Conservation (phyloP, 2,888 invertebrate genomes). For the Nomada lathburiana region DNA sequence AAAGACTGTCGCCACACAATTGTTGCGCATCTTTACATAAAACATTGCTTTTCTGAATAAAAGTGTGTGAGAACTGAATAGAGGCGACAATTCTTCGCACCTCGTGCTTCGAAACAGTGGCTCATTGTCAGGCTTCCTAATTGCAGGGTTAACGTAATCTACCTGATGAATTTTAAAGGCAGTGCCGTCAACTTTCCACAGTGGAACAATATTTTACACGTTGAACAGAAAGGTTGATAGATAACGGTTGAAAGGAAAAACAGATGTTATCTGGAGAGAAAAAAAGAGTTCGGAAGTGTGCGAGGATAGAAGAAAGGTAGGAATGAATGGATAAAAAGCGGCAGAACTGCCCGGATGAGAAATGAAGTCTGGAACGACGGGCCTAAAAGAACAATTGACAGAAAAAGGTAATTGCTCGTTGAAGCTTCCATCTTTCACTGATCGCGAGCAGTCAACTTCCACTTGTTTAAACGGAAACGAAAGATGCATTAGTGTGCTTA, state of each 20-base stretch:
- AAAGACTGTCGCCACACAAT: too few relatives aligned
- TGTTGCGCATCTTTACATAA: too few relatives aligned
- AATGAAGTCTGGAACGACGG: constrained; percentile 45
- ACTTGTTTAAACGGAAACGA: constrained; percentile 33
- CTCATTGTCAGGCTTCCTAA: too few relatives aligned
- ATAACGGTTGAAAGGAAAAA: background rate
- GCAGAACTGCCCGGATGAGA: constrained; percentile 50
- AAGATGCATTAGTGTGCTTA: constrained; percentile 30
- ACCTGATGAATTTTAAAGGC: constrained; percentile 22
- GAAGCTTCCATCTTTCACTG: constrained; percentile 47
- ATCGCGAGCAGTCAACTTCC: constrained; percentile 5
- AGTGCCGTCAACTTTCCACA: background rate
- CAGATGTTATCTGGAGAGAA: background rate
- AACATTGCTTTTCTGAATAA: too few relatives aligned
- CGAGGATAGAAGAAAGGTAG: background rate
- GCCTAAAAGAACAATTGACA: constrained; percentile 51
- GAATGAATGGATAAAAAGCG: constrained; percentile 9
- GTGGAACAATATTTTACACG: constrained; percentile 11
- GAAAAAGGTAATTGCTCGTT: constrained; percentile 64
- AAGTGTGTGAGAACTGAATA: too few relatives aligned
- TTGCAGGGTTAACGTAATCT: background rate
- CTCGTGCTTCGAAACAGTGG: too few relatives aligned
- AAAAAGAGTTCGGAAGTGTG: background rate
- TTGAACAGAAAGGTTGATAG: background rate
- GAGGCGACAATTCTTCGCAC: too few relatives aligned